Percentiles rank a stretch among this genome's conserved stretches.
Evolutionary conservation across 2,113 vertebrate species (phyloP).

Genomic region (Podilymbus podiceps): DNA sequence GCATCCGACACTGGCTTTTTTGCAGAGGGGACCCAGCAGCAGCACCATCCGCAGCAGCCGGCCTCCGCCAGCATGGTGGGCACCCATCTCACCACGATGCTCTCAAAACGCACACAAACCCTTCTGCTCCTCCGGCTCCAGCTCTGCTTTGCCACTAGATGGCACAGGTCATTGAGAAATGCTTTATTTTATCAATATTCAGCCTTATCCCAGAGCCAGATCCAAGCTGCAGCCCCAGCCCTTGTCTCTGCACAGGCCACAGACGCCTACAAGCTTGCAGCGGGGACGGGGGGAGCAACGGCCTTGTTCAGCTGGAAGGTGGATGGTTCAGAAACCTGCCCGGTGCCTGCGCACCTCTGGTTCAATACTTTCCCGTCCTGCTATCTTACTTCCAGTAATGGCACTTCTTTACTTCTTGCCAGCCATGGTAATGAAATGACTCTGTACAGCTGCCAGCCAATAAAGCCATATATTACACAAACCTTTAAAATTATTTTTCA

Average conservation of each 20-base stretch:
- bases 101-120: accelerated
- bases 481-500: not conserved
- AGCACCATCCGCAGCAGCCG: not conserved
- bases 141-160: conserved; percentile 62
- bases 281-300: not conserved
- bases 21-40: not conserved
- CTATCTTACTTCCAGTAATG: not conserved
- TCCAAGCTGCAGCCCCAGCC: not conserved
- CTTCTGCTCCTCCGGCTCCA: not conserved
- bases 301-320: not conserved
- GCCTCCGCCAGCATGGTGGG: not conserved
- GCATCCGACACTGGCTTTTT: accelerated
- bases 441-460: not conserved
- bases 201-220: not conserved
- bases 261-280: too few relatives aligned
- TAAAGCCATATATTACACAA: not conserved
- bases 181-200: not conserved
- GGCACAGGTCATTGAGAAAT: conserved; percentile 71
- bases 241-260: not conserved
- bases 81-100: accelerated
- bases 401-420: not conserved
- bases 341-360: not conserved
- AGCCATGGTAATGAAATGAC: not conserved
- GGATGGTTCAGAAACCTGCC: not conserved
- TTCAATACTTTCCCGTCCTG: not conserved